These are phyloP conservation scores for Sylvilagus bachmani DNA, from an alignment of 2,113 vertebrate genomes.

Conservation along the genomic window DNA sequence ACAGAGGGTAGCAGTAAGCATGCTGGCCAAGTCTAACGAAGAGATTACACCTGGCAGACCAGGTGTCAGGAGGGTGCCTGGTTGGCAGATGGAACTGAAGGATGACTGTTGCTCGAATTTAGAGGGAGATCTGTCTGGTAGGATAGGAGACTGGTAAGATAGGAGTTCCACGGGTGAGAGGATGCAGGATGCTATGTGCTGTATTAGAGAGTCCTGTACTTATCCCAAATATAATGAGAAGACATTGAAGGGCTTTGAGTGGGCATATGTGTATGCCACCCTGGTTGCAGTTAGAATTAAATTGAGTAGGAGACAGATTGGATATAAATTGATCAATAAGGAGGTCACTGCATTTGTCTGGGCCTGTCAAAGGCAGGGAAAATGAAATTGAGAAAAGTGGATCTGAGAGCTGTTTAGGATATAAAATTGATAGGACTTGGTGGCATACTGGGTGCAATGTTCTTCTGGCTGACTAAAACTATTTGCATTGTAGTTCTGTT, in stretches of 20 bases:
- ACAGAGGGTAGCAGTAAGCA: too few species aligned
- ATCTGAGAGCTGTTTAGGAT: not conserved
- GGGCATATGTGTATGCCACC: not conserved
- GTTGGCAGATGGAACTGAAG: not conserved
- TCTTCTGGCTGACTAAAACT: not conserved
- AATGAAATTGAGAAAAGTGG: not conserved
- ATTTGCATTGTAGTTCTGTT: not conserved
- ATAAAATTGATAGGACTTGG: not conserved
- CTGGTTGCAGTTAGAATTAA: not conserved
- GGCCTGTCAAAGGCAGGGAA: not conserved
- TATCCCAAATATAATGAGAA: not conserved
- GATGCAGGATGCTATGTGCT: not conserved
- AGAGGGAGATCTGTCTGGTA: not conserved
- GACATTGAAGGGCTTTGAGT: not conserved
- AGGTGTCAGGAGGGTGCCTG: not conserved
- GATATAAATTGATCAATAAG: not conserved
- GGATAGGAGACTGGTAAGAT: not conserved
- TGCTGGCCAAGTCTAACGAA: too few species aligned
- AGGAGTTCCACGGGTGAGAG: not conserved
- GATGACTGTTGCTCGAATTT: not conserved
- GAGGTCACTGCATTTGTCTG: not conserved
- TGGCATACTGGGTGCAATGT: not conserved
- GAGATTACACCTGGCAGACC: too few species aligned
- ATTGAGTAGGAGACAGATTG: not conserved
- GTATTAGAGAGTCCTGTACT: not conserved